A percentile compares a stretch with the other conserved stretches of the same genome.
Evolutionary conservation across 2,797 vertebrate genomes (phyloP).

Genomic region (Urocyon cinereoargenteus): DNA sequence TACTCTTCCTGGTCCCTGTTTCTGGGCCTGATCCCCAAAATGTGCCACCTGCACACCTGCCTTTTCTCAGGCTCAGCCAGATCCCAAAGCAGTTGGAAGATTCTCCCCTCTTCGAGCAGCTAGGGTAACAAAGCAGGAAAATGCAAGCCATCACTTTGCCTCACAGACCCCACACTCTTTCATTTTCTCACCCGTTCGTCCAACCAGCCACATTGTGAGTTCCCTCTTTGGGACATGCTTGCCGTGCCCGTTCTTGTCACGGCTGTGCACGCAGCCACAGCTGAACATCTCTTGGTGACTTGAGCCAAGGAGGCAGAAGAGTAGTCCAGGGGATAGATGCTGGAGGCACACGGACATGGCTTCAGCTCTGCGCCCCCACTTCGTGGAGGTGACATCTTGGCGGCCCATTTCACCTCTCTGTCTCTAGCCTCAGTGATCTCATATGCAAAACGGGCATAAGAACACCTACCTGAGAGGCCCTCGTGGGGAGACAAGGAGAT

Average conservation of each 20-base stretch:
- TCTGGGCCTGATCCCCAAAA: background rate
- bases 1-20: background rate
- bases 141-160: rapidly evolving
- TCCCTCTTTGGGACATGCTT: rapidly evolving
- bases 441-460: background rate
- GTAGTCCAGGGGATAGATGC: too few relatives aligned
- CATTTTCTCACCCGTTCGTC: background rate
- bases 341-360: background rate
- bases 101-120: background rate
- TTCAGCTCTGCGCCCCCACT: background rate
- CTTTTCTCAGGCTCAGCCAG: background rate
- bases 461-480: rapidly evolving
- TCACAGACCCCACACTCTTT: background rate
- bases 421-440: background rate
- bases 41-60: background rate
- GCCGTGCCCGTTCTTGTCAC: background rate
- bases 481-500: rapidly evolving
- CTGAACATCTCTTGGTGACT: background rate
- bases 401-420: rapidly evolving
- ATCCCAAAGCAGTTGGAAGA: background rate
- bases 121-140: background rate
- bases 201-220: rapidly evolving
- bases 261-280: rapidly evolving
- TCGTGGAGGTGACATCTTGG: background rate
- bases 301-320: background rate